These are phyloP conservation scores for Bembecia ichneumoniformis DNA, from an alignment of 2,888 invertebrate genomes.

Conservation along the genomic window DNA sequence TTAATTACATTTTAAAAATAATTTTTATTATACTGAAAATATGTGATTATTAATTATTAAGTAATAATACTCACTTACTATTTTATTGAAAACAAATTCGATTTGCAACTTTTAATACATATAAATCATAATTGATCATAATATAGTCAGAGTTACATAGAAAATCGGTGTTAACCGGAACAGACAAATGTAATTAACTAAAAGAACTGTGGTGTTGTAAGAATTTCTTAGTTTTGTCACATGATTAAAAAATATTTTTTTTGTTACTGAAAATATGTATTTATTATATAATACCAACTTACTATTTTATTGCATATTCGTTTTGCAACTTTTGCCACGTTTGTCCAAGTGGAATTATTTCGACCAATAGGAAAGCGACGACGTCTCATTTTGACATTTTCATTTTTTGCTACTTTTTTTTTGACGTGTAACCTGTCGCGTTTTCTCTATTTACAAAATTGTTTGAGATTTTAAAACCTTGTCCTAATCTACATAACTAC, in stretches of 20 bases:
- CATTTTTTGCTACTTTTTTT: constrained; percentile 29
- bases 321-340: constrained; percentile 41
- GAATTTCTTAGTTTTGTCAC: background rate
- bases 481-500: constrained; percentile 4
- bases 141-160: too few relatives aligned
- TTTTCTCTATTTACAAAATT: constrained; percentile 54
- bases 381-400: constrained; percentile 21
- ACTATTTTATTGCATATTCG: background rate
- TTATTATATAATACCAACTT: too few relatives aligned
- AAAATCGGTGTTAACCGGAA: too few relatives aligned
- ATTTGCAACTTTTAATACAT: too few relatives aligned
- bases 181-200: too few relatives aligned
- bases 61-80: too few relatives aligned
- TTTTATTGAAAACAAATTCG: too few relatives aligned
- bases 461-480: constrained; percentile 16
- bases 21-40: too few relatives aligned
- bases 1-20: too few relatives aligned
- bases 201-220: too few relatives aligned
- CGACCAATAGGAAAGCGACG: constrained; percentile 35
- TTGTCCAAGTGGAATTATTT: constrained; percentile 56
- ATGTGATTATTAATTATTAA: too few relatives aligned
- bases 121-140: too few relatives aligned
- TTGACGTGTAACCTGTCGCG: constrained; percentile 65
- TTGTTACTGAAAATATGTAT: background rate
- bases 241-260: background rate